Conservation (phyloP, 1,140 invertebrate species). For the Ostrea denselamellosa region DNA sequence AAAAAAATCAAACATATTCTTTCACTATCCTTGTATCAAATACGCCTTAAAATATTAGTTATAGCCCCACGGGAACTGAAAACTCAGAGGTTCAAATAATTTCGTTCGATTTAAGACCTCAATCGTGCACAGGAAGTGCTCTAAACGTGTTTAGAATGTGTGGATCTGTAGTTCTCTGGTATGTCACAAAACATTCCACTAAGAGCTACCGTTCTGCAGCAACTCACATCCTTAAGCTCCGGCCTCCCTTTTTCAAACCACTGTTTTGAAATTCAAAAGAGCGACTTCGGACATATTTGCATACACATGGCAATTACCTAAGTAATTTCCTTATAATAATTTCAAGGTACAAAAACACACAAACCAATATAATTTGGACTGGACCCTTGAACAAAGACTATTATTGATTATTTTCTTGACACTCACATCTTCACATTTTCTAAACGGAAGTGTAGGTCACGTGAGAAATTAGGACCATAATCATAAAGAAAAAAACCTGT, state of each 20-base stretch:
- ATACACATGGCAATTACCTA: not conserved
- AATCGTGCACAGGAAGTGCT: too few relatives aligned
- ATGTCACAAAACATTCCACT: too few relatives aligned
- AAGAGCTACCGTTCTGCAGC: too few relatives aligned
- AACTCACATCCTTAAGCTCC: too few relatives aligned
- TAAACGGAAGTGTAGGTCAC: conserved; percentile 7
- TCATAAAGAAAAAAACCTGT: conserved; percentile 7
- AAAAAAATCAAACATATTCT: too few relatives aligned
- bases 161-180: too few relatives aligned
- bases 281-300: not conserved
- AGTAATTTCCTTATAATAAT: not conserved
- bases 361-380: not conserved
- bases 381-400: conserved; percentile 6
- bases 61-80: too few relatives aligned
- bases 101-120: too few relatives aligned
- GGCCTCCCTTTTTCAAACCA: not conserved
- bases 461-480: not conserved
- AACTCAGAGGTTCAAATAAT: too few relatives aligned
- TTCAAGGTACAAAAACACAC: not conserved
- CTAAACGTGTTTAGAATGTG: too few relatives aligned
- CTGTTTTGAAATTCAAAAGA: not conserved
- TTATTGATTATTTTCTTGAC: conserved; percentile 26
- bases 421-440: conserved; percentile 29
- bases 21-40: too few relatives aligned
- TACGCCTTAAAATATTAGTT: too few relatives aligned